A percentile compares a stretch with the other conserved stretches of the same genome.
Evolutionary conservation across 1,140 invertebrate species (phyloP).

Genomic region (Procambarus clarkii): DNA sequence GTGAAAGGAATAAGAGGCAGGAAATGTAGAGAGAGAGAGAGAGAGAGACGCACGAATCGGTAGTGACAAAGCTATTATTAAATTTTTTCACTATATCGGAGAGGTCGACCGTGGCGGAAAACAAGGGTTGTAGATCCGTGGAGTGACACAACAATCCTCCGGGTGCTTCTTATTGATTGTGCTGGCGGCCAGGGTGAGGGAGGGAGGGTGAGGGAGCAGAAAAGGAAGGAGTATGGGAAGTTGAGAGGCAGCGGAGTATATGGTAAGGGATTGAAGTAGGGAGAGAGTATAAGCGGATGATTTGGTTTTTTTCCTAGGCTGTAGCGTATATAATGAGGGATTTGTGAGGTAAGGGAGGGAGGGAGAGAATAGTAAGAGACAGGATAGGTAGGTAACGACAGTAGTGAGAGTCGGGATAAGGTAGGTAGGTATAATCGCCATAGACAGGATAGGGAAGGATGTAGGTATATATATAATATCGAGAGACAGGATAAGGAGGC

Average conservation of each 20-base stretch:
- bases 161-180: no score
- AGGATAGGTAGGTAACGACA: not conserved
- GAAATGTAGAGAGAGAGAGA: no score
- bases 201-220: no score
- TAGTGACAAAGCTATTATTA: not conserved
- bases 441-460: not conserved
- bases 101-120: no score
- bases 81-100: no score
- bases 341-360: not conserved
- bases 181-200: no score
- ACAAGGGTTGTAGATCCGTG: no score
- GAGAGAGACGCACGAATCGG: not conserved
- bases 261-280: not conserved
- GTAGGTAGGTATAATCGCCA: not conserved
- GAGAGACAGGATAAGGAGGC: not conserved
- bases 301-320: not conserved
- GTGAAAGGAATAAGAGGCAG: not conserved
- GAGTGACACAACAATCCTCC: no score
- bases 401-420: not conserved
- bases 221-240: not conserved
- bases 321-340: not conserved
- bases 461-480: not conserved
- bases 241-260: not conserved
- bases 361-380: not conserved
- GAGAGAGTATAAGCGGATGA: not conserved